Base-by-base conservation (phyloP, 92 coral and sea anemone genomes). In the Diadumene lineata region DNA sequence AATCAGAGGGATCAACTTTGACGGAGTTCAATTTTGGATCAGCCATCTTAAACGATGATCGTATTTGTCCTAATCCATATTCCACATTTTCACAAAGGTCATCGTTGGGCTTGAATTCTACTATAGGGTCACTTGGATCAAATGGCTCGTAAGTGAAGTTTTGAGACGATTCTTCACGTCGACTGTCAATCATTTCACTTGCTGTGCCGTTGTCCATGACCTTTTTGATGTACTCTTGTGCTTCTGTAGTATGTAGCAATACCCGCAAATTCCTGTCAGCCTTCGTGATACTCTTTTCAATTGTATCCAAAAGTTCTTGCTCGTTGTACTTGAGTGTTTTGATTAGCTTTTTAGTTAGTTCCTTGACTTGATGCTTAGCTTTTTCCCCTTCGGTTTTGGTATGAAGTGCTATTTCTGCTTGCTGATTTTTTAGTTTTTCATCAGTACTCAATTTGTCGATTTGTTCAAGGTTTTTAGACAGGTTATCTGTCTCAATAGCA, bases 201-300 rank as follows among this genome's bases (percentile, higher is more conserved):
- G 62, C 61, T 50, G 19, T 23, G 3, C 75, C 75, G 21, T 53
- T 70, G n/a, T 27, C 44, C 11, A 53, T 18, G 44, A 70, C 10
- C 21, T 50, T 50, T 19, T 31, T 11, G 44, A 70, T 7, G 51
- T 70, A 70, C 9, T 70, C 75, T 44, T 29, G 21, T 29, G 60
- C 75, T 10, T 43, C 60, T 55, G 38, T 62, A 32, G 26, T 70
- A 29, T 53, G 61, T 28, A 16, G 25, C 28, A 70, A 3, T 26
- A 70, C 44, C n/a, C 38, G 64, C 22, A 50, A 58, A 29, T 53
- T 51, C 16, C 60, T 31, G 11, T 53, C 64, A 17, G 75, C 75
- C 0, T 29, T 70, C 16, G 34, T 38, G 30, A 70, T 27, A 34
- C 15, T 70, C 19, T 32, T 30, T 30, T 70, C 43, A 32, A 70